phyloP scores from a whole-genome alignment of 2,113 vertebrate species.

The Calidris pugnax region DNA sequence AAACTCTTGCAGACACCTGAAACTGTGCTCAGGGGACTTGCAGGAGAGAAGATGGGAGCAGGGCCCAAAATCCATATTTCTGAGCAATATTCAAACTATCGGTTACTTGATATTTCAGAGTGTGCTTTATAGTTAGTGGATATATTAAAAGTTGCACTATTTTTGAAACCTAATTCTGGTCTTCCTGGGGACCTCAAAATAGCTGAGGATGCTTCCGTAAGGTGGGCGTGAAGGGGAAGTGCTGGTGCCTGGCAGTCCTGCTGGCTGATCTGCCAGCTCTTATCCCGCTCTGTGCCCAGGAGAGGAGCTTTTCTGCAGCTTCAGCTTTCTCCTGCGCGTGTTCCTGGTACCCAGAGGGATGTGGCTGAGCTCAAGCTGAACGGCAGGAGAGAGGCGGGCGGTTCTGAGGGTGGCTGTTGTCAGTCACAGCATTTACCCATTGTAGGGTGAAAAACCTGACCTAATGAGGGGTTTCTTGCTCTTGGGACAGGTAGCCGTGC shows the following conservation, averaged over 20 bases:
- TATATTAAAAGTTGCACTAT: neutral
- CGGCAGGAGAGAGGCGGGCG: neutral
- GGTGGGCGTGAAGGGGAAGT: too few relatives aligned
- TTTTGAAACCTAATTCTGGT: neutral
- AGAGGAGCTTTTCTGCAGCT: too few relatives aligned
- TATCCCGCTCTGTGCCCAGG: too few relatives aligned
- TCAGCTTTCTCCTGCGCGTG: too few relatives aligned
- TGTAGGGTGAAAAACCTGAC: neutral
- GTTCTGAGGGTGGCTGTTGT: neutral
- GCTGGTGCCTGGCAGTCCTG: too few relatives aligned
- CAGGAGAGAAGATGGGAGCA: neutral
- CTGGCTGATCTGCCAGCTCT: too few relatives aligned
- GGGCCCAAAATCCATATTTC: neutral
- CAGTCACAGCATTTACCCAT: neutral
- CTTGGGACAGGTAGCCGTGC: neutral
- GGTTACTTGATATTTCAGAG: neutral
- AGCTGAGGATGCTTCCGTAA: too few relatives aligned
- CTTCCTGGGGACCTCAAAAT: too few relatives aligned
- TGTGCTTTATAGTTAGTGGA: neutral
- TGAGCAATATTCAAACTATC: neutral
- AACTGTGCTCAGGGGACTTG: neutral
- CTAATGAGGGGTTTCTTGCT: neutral
- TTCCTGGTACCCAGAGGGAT: too few relatives aligned
- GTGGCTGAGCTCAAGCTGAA: too few relatives aligned
- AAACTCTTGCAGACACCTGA: neutral